A percentile compares a stretch with the other conserved stretches of the same genome.
These are phyloP conservation scores for Esox lucius DNA, from an alignment of 2,797 vertebrate species.

Conservation along the genomic window DNA sequence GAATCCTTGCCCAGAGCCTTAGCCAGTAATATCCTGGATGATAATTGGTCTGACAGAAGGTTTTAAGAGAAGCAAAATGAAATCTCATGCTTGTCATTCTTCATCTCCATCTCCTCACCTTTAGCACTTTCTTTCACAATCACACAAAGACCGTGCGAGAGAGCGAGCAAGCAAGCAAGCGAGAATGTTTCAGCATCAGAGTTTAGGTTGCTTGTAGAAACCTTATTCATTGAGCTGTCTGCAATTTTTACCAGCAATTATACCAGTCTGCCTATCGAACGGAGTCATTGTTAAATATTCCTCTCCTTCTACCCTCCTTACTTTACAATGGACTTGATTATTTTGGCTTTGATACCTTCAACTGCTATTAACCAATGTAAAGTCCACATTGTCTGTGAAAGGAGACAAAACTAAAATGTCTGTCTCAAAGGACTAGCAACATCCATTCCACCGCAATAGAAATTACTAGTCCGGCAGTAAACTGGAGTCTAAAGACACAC, in stretches of 20 bases:
- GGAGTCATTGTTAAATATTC: background rate
- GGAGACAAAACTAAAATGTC: background rate
- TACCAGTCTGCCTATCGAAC: constrained; percentile 25
- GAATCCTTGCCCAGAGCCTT: constrained; percentile 14
- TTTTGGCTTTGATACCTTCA: constrained; percentile 23
- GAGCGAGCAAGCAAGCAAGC: background rate
- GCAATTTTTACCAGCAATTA: constrained; percentile 14
- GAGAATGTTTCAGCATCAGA: background rate
- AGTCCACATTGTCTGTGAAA: constrained; percentile 2
- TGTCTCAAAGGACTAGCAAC: background rate
- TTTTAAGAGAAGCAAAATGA: constrained; percentile 39
- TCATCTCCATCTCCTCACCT: constrained; percentile 22
- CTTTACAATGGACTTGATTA: background rate
- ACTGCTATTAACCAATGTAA: constrained; percentile 31
- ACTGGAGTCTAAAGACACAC: background rate
- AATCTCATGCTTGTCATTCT: constrained; percentile 35
- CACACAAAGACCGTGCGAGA: constrained; percentile 8
- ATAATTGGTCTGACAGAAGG: constrained; percentile 45
- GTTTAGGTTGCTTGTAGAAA: background rate
- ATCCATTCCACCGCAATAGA: background rate
- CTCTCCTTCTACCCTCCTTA: background rate
- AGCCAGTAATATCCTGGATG: constrained; percentile 3
- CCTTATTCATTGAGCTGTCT: constrained; percentile 10
- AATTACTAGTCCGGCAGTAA: background rate
- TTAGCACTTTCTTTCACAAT: background rate